Base-by-base conservation (phyloP, 2,888 invertebrate species). In the Tubulanus polymorphus region DNA sequence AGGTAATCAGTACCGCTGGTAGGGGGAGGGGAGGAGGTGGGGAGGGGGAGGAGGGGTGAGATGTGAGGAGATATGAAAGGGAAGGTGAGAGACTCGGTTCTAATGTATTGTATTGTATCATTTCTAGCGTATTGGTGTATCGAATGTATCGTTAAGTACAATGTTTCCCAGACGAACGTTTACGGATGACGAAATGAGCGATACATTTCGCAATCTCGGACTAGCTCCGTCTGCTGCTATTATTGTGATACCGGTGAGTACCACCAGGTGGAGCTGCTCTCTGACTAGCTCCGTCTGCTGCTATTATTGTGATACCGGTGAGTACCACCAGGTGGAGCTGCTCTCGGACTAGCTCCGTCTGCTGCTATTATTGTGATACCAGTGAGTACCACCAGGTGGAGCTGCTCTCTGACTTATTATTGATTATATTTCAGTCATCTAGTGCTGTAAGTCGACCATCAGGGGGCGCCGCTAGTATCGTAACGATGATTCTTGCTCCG, bases 171-270 rank as follows among this genome's bases (percentile, higher is more conserved):
- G 88, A 6, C 83, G 86, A 50, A 86, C 87, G 69, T 85, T 90
- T 65, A 81, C 83, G 0, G 68, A 69, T 18, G 78, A 78, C 2
- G 87, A 87, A 48, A 76, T 76, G 1, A 80, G 81, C 50, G 46
- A 61, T 28, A 85, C 85, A 0, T 80, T 91, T 23, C 73, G 83
- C 1, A 85, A 85, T n/a, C 79, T 91, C 51, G 83, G 86, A 58
- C 82, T 92, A 54, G 85, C 86, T 20, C 91, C 91, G 0, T 87
- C 87, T 3, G 87, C 90, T 6, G 88, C 88, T 0, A 78, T 91
- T 52, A 81, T 91, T 48, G 86, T 91, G 64, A 74, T 91, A 63
- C 88, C 73, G 5, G 75, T 74, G 61, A 66, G 72, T 66, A 23
- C 50, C 35, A 32, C 10, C n/a, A 32, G n/a, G n/a, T 32, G 10